Conservation (phyloP, 1,140 invertebrate genomes). For the Macrostomum lignano region DNA sequence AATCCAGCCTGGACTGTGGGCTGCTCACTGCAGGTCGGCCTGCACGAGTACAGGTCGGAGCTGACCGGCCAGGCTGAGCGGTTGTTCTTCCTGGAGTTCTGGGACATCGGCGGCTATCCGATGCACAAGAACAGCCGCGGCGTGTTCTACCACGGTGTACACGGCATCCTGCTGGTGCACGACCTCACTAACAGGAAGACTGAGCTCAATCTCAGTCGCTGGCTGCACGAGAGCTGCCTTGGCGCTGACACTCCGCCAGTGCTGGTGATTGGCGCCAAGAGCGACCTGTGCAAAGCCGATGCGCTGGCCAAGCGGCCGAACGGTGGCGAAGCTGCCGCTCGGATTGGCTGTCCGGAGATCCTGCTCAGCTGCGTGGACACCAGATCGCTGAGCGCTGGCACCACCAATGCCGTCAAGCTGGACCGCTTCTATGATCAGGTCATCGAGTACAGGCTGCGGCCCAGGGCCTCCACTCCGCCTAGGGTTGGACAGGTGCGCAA, state of each 20-base stretch:
- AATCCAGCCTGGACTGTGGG: too few species aligned
- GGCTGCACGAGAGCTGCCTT: slow-evolving; percentile 63
- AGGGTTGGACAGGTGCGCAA: too few species aligned
- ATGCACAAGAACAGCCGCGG: slow-evolving; percentile 60
- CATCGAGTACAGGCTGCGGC: too few species aligned
- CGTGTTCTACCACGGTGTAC: slow-evolving; percentile 65
- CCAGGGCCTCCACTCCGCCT: too few species aligned
- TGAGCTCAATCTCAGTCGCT: slow-evolving; percentile 62
- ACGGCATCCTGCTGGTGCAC: slow-evolving; percentile 74
- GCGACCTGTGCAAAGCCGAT: slow-evolving; percentile 45
- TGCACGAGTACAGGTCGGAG: too few species aligned
- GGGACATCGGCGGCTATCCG: slow-evolving; percentile 74
- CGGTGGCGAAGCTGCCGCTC: not conserved
- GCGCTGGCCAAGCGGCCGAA: not conserved
- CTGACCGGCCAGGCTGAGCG: too few species aligned
- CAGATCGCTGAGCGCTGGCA: slow-evolving; percentile 57
- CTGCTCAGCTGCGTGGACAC: slow-evolving; percentile 38
- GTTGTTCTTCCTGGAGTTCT: too few species aligned
- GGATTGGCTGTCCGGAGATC: slow-evolving; percentile 8
- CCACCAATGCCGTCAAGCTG: slow-evolving; percentile 60
- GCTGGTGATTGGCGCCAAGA: slow-evolving; percentile 65
- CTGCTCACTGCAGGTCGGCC: too few species aligned
- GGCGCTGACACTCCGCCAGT: slow-evolving; percentile 48
- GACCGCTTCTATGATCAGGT: slow-evolving; percentile 78
- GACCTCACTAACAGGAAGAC: slow-evolving; percentile 83